A percentile compares a stretch with the other conserved stretches of the same genome.
Conservation (phyloP, 2,797 vertebrate genomes). For the Mus minutoides region DNA sequence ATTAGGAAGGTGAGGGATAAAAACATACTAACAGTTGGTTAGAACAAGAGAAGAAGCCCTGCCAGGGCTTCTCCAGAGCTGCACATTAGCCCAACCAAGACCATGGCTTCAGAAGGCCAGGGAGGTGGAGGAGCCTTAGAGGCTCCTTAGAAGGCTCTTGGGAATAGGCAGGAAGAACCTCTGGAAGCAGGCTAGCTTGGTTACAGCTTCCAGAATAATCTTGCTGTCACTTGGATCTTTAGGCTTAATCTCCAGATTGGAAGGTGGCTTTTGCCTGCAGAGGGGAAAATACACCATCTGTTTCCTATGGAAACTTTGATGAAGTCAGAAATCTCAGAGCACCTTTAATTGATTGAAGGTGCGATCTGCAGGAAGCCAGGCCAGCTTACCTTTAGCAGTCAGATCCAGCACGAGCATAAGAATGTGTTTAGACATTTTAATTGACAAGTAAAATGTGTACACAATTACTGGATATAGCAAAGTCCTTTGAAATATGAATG, state of each 20-base stretch:
- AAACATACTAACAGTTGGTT: not conserved
- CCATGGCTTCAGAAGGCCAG: not conserved
- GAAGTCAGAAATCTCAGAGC: not conserved
- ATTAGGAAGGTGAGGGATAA: not conserved
- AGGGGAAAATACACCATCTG: not conserved
- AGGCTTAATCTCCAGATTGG: not conserved
- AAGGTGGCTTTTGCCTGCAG: not conserved
- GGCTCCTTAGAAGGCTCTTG: not conserved
- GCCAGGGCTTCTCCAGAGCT: not conserved
- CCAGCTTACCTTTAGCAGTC: not conserved
- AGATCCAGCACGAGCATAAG: not conserved
- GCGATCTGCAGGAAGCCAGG: not conserved
- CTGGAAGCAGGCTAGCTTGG: not conserved
- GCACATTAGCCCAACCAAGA: not conserved
- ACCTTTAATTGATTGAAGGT: not conserved
- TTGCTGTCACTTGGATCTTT: not conserved
- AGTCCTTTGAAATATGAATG: not conserved
- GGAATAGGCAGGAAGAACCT: not conserved
- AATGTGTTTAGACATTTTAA: not conserved
- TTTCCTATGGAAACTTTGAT: not conserved
- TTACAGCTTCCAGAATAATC: not conserved
- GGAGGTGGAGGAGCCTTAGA: not conserved
- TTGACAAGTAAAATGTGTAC: not conserved
- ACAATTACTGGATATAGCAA: not conserved
- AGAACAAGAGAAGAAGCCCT: not conserved